These are phyloP conservation scores for Tetramorium bicarinatum DNA, from an alignment of 2,888 invertebrate species.

Conservation along the genomic window DNA sequence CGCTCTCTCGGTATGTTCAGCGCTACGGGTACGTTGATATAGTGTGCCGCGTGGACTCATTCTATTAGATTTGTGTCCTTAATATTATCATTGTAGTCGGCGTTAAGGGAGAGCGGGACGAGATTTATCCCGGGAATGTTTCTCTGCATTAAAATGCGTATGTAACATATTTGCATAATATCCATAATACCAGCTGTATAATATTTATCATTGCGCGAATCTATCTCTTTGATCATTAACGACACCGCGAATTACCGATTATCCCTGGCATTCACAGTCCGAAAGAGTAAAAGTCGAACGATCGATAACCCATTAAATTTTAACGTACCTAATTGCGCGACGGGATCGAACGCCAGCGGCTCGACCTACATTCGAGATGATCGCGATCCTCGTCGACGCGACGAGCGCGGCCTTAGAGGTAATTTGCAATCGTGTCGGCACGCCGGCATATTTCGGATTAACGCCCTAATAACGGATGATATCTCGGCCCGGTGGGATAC, in stretches of 20 bases:
- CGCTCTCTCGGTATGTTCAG: slow-evolving; percentile 44
- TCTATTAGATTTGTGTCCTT: slow-evolving; percentile 55
- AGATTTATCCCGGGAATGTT: slow-evolving; percentile 37
- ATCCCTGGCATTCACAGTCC: neutral
- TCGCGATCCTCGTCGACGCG: slow-evolving; percentile 33
- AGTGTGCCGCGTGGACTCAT: slow-evolving; percentile 52
- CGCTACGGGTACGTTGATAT: slow-evolving; percentile 34
- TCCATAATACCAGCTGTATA: neutral
- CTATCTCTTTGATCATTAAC: neutral
- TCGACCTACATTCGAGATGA: slow-evolving; percentile 21
- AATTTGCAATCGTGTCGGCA: slow-evolving; percentile 78
- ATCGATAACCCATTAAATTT: slow-evolving; percentile 37
- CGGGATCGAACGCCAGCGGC: neutral
- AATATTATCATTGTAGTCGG: slow-evolving; percentile 27
- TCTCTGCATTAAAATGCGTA: slow-evolving; percentile 1
- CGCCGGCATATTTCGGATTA: slow-evolving; percentile 81
- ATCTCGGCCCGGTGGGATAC: slow-evolving; percentile 79
- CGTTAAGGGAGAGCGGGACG: neutral
- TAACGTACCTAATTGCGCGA: slow-evolving; percentile 23
- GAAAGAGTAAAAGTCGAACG: slow-evolving; percentile 4
- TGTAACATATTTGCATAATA: slow-evolving; percentile 35
- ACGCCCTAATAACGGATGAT: slow-evolving; percentile 82
- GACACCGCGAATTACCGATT: slow-evolving; percentile 3
- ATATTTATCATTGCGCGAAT: neutral
- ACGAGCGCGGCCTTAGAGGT: slow-evolving; percentile 68